Evolutionary conservation across 64 coral and sea anemone species (phyloP).

Genomic region (Hydrozoanthus tunicans): DNA sequence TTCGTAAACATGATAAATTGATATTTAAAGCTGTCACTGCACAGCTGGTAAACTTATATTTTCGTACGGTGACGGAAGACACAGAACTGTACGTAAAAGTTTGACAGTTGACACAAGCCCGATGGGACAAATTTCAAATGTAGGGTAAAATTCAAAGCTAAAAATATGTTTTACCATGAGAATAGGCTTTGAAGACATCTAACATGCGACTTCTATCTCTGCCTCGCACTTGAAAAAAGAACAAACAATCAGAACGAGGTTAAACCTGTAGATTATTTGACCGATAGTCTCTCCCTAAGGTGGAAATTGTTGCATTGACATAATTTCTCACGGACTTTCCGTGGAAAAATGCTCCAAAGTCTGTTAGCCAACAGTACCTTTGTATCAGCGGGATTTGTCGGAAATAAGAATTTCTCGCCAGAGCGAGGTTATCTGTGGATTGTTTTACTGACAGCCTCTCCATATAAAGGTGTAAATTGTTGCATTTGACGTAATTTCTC

Average conservation of each 20-base stretch:
- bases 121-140: not conserved
- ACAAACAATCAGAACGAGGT: not conserved
- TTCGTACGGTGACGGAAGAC: not conserved
- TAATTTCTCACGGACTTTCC: not conserved
- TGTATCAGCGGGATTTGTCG: not conserved
- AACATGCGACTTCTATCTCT: not conserved
- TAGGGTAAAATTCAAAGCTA: not conserved
- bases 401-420: conserved; percentile 2
- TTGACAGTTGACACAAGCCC: not conserved
- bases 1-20: not conserved
- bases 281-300: not conserved
- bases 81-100: not conserved
- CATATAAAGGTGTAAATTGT: too few relatives aligned
- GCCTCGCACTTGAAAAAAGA: not conserved
- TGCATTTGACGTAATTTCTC: conserved; percentile 7
- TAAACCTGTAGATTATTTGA: not conserved
- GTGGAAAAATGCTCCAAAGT: not conserved
- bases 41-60: not conserved
- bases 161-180: not conserved
- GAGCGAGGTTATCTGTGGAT: not conserved
- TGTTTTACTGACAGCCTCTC: not conserved
- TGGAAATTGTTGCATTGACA: not conserved
- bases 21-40: not conserved
- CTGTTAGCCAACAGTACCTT: not conserved
- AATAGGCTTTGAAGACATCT: conserved; percentile 3